Evolutionary conservation across 2,113 vertebrate genomes (phyloP).

Genomic region (Grantiella picta): DNA sequence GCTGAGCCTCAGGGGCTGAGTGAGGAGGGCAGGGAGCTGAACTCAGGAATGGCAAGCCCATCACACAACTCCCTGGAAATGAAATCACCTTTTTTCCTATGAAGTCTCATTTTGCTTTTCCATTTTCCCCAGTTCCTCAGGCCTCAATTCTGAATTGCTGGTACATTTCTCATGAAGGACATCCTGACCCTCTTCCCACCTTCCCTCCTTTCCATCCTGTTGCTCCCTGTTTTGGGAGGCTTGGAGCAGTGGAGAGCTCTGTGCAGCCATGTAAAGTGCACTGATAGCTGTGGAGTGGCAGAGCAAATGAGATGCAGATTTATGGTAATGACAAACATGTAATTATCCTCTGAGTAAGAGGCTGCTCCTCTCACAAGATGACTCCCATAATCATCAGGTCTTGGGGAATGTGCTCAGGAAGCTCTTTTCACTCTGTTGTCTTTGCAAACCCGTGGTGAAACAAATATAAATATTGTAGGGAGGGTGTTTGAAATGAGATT

Average conservation of each 20-base stretch:
- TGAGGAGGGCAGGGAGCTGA: background rate
- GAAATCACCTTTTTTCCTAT: background rate
- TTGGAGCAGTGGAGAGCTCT: background rate
- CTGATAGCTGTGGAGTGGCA: background rate
- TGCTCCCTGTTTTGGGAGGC: background rate
- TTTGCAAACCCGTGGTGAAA: background rate
- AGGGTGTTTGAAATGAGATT: background rate
- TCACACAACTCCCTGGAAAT: background rate
- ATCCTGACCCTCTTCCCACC: background rate
- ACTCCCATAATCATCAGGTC: background rate
- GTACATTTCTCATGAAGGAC: background rate
- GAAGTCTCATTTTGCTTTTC: background rate
- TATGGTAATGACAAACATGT: background rate
- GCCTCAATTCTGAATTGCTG: background rate
- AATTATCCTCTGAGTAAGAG: background rate
- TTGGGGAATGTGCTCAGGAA: background rate
- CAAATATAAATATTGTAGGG: slow-evolving; percentile 4
- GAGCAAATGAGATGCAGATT: slow-evolving; percentile 26
- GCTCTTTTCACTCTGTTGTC: background rate
- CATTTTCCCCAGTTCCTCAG: background rate
- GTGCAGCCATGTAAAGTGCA: background rate
- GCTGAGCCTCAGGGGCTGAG: background rate
- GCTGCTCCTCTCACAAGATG: background rate
- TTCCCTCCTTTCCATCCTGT: background rate
- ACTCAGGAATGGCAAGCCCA: background rate